phyloP scores from a whole-genome alignment of 30 jellyfish, hydroid and myxozoan species.

The Nemopilema nomurai region DNA sequence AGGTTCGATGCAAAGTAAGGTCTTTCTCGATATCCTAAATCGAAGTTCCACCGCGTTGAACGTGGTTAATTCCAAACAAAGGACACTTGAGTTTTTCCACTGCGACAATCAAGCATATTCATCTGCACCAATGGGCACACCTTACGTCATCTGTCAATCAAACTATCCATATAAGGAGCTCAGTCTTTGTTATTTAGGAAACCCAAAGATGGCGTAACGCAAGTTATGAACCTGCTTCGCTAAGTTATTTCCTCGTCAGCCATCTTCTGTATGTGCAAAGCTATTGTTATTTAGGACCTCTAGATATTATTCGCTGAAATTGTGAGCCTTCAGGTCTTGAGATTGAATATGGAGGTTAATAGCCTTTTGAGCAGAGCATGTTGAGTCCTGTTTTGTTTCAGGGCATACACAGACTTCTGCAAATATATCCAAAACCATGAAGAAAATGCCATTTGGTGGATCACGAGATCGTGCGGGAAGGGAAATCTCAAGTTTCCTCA shows the following conservation, averaged over 20 bases:
- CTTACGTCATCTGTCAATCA: conserved; percentile 82
- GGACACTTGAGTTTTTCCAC: conserved; percentile 36
- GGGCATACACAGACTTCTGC: not conserved
- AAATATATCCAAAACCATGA: not conserved
- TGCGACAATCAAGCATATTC: conserved; percentile 53
- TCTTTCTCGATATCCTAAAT: not conserved
- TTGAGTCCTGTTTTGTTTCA: not conserved
- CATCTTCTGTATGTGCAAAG: too few relatives aligned
- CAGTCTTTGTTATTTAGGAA: conserved; percentile 18
- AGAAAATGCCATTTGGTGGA: not conserved
- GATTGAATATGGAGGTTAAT: too few relatives aligned
- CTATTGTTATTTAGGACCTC: too few relatives aligned
- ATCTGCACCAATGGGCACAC: conserved; percentile 63
- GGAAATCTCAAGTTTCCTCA: not conserved
- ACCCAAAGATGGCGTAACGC: conserved; percentile 37
- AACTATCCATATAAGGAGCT: conserved; percentile 43
- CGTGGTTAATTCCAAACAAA: conserved; percentile 47
- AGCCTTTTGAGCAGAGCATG: too few relatives aligned
- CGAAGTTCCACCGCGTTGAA: conserved; percentile 15
- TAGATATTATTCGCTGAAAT: too few relatives aligned
- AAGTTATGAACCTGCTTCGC: not conserved
- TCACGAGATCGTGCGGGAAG: not conserved
- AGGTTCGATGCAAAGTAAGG: not conserved
- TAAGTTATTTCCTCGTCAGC: not conserved
- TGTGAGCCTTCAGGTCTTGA: too few relatives aligned